Conservation (phyloP, 2,888 invertebrate genomes). For the Thymelicus lineola region DNA sequence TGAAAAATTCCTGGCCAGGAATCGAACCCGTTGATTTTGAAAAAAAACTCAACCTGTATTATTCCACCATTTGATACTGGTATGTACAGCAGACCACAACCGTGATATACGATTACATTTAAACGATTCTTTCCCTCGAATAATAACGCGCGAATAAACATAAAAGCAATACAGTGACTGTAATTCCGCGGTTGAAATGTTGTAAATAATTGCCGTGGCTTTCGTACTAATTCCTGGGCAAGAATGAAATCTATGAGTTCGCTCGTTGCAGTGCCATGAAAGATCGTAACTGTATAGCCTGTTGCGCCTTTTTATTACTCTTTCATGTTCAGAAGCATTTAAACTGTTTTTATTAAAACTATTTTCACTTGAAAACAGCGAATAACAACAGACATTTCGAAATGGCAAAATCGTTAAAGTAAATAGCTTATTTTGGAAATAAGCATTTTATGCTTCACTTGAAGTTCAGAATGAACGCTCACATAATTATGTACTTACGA, state of each 20-base stretch:
- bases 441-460: too few relatives aligned
- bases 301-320: constrained; percentile 48
- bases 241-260: constrained; percentile 70
- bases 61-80: too few relatives aligned
- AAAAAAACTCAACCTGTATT: too few relatives aligned
- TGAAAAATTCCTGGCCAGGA: too few relatives aligned
- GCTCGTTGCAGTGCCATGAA: constrained; percentile 55
- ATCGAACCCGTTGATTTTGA: too few relatives aligned
- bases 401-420: background rate
- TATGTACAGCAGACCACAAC: too few relatives aligned
- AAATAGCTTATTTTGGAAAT: background rate
- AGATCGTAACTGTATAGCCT: constrained; percentile 55
- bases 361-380: background rate
- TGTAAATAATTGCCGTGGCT: constrained; percentile 77
- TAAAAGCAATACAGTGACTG: constrained; percentile 60
- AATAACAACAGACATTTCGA: background rate
- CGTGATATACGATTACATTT: constrained; percentile 75
- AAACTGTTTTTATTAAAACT: constrained; percentile 11
- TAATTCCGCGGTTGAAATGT: constrained; percentile 68
- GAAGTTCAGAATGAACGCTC: too few relatives aligned
- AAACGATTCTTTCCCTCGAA: constrained; percentile 73
- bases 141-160: constrained; percentile 78
- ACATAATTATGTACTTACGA: too few relatives aligned
- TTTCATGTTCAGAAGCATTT: background rate
- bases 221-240: constrained; percentile 68